These are phyloP conservation scores for Epizoanthus scotinus DNA, from an alignment of 92 coral and sea anemone species.

Conservation along the genomic window DNA sequence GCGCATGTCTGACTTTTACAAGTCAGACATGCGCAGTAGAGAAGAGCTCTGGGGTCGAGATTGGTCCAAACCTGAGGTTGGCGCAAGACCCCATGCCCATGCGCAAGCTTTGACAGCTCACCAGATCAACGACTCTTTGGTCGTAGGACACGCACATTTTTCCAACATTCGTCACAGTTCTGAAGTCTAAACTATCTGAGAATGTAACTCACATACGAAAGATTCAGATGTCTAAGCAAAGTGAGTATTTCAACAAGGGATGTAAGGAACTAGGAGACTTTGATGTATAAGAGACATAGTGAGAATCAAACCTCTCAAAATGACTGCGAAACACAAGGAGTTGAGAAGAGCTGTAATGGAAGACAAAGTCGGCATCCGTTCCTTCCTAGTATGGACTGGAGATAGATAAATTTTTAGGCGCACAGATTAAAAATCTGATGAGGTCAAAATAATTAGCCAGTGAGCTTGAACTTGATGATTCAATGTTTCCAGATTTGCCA, in stretches of 20 bases:
- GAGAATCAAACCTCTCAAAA: slow-evolving; percentile 27
- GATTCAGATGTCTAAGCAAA: slow-evolving; percentile 25
- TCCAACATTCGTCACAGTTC: slow-evolving; percentile 26
- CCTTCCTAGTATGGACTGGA: slow-evolving; percentile 40
- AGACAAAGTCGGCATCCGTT: slow-evolving; percentile 42
- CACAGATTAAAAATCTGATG: slow-evolving; percentile 28
- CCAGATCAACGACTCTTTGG: slow-evolving; percentile 31
- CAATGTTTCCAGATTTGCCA: not conserved
- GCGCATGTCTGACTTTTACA: no score
- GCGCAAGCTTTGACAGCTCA: slow-evolving; percentile 18
- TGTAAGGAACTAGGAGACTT: slow-evolving; percentile 19
- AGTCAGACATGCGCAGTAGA: no score
- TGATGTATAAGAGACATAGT: slow-evolving; percentile 43
- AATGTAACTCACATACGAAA: not conserved
- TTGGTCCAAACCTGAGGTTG: no score
- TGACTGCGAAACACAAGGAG: not conserved
- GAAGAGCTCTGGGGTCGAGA: no score
- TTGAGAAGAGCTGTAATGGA: slow-evolving; percentile 41
- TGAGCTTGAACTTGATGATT: not conserved
- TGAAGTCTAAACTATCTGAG: slow-evolving; percentile 10
- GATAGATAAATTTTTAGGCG: slow-evolving; percentile 18
- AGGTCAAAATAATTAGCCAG: slow-evolving; percentile 19
- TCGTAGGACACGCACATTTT: slow-evolving; percentile 22
- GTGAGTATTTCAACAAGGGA: slow-evolving; percentile 27
- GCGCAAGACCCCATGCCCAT: slow-evolving; percentile 38